Conservation (phyloP, 2,113 vertebrate genomes). For the Sphaerodactylus townsendi region DNA sequence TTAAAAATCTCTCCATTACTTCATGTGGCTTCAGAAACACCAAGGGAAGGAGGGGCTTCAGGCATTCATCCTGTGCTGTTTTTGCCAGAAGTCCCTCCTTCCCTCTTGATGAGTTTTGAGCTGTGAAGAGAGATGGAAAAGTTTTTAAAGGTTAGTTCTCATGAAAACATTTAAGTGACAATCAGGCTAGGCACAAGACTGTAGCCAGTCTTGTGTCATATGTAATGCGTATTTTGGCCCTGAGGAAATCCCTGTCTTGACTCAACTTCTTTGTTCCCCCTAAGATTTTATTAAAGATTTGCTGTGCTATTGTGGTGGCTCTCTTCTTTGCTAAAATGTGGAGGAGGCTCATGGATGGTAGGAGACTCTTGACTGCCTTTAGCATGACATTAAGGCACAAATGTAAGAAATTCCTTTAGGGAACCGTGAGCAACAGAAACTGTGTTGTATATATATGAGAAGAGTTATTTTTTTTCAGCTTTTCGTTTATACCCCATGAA, state of each 20-base stretch:
- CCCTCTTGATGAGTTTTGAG: too few relatives aligned
- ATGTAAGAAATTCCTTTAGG: background rate
- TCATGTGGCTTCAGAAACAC: too few relatives aligned
- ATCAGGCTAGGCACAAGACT: too few relatives aligned
- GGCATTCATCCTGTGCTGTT: too few relatives aligned
- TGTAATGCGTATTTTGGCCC: too few relatives aligned
- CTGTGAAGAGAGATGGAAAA: too few relatives aligned
- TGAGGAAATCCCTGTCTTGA: background rate
- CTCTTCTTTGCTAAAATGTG: constrained; percentile 41
- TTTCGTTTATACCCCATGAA: background rate
- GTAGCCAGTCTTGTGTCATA: too few relatives aligned
- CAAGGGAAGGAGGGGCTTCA: too few relatives aligned
- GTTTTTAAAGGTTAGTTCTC: too few relatives aligned
- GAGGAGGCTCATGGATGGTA: constrained; percentile 54
- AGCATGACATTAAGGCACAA: background rate
- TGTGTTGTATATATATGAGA: background rate
- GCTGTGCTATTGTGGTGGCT: too few relatives aligned
- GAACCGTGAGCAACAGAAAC: background rate
- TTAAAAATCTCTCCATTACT: too few relatives aligned
- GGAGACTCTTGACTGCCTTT: background rate
- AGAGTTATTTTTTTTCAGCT: background rate
- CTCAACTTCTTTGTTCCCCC: background rate
- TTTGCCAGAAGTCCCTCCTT: too few relatives aligned
- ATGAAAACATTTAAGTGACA: background rate
- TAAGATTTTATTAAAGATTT: background rate